Percentiles rank a stretch among this genome's conserved stretches.
Evolutionary conservation across 2,113 vertebrate genomes (phyloP).

Genomic region (Tinamus guttatus): DNA sequence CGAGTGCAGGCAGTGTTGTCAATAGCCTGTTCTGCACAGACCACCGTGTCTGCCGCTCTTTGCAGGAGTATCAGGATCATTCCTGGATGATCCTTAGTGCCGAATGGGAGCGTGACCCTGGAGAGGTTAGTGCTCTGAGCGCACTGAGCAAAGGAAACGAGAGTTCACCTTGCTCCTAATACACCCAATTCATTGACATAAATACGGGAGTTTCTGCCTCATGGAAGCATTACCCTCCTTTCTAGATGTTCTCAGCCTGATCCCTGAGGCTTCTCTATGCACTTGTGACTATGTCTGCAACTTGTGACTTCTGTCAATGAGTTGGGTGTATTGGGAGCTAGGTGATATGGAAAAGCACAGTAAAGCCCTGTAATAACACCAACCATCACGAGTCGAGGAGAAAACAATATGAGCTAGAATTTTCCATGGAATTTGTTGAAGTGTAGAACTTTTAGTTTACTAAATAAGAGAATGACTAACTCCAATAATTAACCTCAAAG

Average conservation of each 20-base stretch:
- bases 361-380: background rate
- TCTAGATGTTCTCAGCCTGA: background rate
- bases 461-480: background rate
- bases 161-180: background rate
- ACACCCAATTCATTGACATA: background rate
- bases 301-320: background rate
- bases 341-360: background rate
- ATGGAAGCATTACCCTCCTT: background rate
- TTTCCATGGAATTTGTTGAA: background rate
- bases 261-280: background rate
- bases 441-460: background rate
- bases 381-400: background rate
- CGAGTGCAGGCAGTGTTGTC: background rate
- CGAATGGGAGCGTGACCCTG: background rate
- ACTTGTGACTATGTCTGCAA: background rate
- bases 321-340: background rate
- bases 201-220: background rate
- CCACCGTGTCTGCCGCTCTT: background rate
- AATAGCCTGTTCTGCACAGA: background rate
- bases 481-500: background rate
- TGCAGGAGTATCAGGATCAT: background rate
- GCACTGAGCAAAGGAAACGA: background rate
- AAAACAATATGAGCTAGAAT: background rate
- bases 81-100: background rate
- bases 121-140: background rate